Conservation (phyloP, 2,888 invertebrate genomes). For the Sphaerophoria taeniata region DNA sequence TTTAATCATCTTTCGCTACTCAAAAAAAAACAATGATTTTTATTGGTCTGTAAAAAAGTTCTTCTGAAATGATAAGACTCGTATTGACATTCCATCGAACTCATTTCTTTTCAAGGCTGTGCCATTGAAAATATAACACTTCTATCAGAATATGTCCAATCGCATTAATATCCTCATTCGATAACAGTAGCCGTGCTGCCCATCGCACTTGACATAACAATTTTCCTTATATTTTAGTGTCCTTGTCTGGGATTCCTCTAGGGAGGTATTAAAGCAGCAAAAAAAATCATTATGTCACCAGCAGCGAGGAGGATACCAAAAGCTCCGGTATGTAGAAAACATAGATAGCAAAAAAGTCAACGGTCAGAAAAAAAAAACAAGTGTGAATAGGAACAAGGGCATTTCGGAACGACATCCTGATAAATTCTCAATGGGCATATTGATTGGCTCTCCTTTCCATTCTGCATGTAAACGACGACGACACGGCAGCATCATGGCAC, state of each 20-base stretch:
- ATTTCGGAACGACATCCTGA: slow-evolving; percentile 32
- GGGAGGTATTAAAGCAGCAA: slow-evolving; percentile 16
- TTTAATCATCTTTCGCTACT: too few relatives aligned
- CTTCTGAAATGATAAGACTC: too few relatives aligned
- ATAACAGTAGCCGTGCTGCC: not conserved
- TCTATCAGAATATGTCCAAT: slow-evolving; percentile 15
- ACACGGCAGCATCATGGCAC: slow-evolving; percentile 46
- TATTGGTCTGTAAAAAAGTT: too few relatives aligned
- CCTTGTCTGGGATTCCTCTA: slow-evolving; percentile 1
- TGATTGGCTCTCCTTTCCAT: slow-evolving; percentile 45
- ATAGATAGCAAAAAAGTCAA: slow-evolving; percentile 16
- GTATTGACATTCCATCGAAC: not conserved
- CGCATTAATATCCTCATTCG: slow-evolving; percentile 44
- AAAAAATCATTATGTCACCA: slow-evolving; percentile 32
- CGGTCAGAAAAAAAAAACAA: not conserved
- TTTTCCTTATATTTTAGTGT: slow-evolving; percentile 11
- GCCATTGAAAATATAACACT: slow-evolving; percentile 33
- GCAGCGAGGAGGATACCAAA: slow-evolving; percentile 15
- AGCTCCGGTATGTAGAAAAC: not conserved
- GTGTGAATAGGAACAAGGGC: slow-evolving; percentile 14
- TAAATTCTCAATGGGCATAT: slow-evolving; percentile 47
- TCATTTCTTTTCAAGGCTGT: not conserved
- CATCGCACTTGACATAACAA: slow-evolving; percentile 38
- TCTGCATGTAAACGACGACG: slow-evolving; percentile 2
- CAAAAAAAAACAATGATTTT: too few relatives aligned